Conservation (phyloP, 1,140 invertebrate genomes). For the Oedothorax gibbosus region DNA sequence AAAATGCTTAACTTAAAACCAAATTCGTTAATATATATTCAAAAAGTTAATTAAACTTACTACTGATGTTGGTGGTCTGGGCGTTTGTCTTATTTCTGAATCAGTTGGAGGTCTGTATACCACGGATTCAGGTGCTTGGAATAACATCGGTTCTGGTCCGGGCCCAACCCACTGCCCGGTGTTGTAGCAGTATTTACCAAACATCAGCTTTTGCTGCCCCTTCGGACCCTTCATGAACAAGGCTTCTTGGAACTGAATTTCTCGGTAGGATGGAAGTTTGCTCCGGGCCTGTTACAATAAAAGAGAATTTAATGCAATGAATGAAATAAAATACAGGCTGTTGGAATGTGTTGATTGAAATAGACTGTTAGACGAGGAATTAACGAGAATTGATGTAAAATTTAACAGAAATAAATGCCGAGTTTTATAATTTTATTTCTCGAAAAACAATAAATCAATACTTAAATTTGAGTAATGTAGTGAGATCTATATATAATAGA, state of each 20-base stretch:
- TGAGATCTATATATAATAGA: too few species aligned
- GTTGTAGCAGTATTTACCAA: slow-evolving; percentile 50
- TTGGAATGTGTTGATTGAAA: too few species aligned
- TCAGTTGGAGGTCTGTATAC: slow-evolving; percentile 45
- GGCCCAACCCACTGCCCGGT: slow-evolving; percentile 51
- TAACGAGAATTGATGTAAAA: too few species aligned
- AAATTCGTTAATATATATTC: too few species aligned
- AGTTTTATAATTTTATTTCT: too few species aligned
- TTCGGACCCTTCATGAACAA: slow-evolving; percentile 26
- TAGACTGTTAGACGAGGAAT: too few species aligned
- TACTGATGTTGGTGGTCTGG: slow-evolving; percentile 47
- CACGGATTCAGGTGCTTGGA: slow-evolving; percentile 15
- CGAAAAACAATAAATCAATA: too few species aligned
- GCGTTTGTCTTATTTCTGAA: slow-evolving; percentile 32
- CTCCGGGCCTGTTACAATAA: slow-evolving; percentile 16
- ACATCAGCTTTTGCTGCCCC: slow-evolving; percentile 7
- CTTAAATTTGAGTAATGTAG: too few species aligned
- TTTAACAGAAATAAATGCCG: too few species aligned
- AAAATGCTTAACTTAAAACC: too few species aligned
- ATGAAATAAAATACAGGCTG: too few species aligned
- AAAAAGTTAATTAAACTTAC: slow-evolving; percentile 21
- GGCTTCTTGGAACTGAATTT: slow-evolving; percentile 58
- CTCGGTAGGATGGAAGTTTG: slow-evolving; percentile 47
- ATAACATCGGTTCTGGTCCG: slow-evolving; percentile 33
- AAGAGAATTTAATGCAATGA: too few species aligned